phyloP scores from a whole-genome alignment of 2,888 invertebrate genomes.

The Dicyrtoma fusca region DNA sequence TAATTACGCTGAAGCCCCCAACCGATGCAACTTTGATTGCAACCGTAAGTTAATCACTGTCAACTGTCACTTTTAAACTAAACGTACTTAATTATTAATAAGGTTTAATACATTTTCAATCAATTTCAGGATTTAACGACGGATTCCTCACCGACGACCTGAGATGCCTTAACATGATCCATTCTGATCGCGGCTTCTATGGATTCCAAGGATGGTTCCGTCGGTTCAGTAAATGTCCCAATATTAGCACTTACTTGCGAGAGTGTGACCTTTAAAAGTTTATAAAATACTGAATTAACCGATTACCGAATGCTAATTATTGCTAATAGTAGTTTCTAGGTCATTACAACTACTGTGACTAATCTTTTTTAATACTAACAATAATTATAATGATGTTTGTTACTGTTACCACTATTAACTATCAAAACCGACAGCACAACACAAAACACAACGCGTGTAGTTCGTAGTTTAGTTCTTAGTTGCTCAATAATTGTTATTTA shows the following conservation, averaged over 20 bases:
- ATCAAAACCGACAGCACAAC: too few species aligned
- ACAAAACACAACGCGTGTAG: too few species aligned
- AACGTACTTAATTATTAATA: too few species aligned
- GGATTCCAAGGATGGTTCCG: slow-evolving; percentile 36
- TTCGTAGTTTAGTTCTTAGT: too few species aligned
- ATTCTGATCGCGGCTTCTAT: slow-evolving; percentile 25
- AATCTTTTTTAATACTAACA: not conserved
- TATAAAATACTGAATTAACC: too few species aligned
- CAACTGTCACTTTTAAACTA: not conserved
- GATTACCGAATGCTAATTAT: too few species aligned
- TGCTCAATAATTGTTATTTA: too few species aligned
- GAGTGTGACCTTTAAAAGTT: slow-evolving; percentile 31
- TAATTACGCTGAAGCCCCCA: slow-evolving; percentile 10
- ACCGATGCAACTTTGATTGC: slow-evolving; percentile 9
- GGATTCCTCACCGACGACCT: slow-evolving; percentile 33
- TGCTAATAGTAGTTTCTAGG: too few species aligned
- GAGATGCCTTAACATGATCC: slow-evolving; percentile 26
- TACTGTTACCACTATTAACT: too few species aligned
- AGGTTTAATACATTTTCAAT: too few species aligned
- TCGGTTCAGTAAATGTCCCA: slow-evolving; percentile 22
- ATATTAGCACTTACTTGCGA: slow-evolving; percentile 18
- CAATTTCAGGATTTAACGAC: slow-evolving; percentile 23
- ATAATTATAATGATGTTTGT: not conserved
- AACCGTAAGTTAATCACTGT: slow-evolving; percentile 13
- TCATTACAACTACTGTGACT: not conserved